Base-by-base conservation (phyloP, 2,113 vertebrate species). In the Thalassarche chlororhynchos region DNA sequence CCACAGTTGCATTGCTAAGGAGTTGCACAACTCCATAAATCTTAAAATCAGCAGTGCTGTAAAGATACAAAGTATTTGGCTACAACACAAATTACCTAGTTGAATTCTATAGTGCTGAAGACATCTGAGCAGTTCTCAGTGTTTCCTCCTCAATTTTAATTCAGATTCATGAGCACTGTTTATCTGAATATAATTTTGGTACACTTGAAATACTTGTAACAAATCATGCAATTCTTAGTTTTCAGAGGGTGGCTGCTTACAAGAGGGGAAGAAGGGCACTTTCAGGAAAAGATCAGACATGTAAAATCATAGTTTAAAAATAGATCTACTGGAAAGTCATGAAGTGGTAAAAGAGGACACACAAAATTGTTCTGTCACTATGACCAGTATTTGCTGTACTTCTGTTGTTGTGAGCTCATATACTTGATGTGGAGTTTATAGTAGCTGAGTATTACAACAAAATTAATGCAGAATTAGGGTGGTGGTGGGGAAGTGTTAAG, bases 21-120 rank as follows among this genome's bases (percentile, higher is more conserved):
- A 57, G 52, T 82, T 89, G 44, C 36, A 58, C 14, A 81, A 3
- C 69, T 92, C 32, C 55, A 54, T 92, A 93, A 92, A 96, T 94
- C 86, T 84, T 81, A 68, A 91, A 87, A 84, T 96, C 79, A 82
- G 61, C 81, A 84, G 71, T 61, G 82, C 68, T 89, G 46, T 91
- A 78, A 84, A 90, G 72, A 70, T 77, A 20, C 26, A 28, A 52
- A 71, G 31, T 55, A 31, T 75, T 87, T 74, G 85, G 44, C 86
- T 92, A 17, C 57, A 91, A 34, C 9, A 81, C 38, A 36, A 23
- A 60, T 64, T 55, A 70, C 51, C 21, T 58, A 12, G 55, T 71
- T 55, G 31, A 47, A 60, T 81, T 83, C 55, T 51, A 0, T 29
- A 13, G 49, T 13, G 13, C 60, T 89, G 47, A 54, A 82, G 79